Conservation (phyloP, 2,797 vertebrate genomes). For the Rhodeus uyekii region DNA sequence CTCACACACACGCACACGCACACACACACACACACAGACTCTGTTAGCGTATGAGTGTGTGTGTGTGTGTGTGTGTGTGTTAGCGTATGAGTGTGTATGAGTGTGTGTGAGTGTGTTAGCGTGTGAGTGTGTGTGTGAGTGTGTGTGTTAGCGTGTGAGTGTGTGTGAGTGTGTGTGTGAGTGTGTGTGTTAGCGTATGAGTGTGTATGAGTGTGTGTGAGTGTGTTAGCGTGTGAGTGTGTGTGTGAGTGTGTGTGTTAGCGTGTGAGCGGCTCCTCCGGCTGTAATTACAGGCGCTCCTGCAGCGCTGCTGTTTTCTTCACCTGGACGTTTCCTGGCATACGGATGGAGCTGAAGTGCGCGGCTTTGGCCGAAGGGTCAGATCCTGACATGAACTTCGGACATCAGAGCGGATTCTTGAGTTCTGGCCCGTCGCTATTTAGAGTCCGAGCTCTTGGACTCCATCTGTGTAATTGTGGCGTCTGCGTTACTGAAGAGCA, state of each 20-base stretch:
- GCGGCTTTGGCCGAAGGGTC: background rate
- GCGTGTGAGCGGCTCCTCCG: background rate
- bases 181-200: background rate
- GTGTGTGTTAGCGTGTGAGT: background rate
- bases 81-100: background rate
- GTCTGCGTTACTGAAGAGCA: slow-evolving; percentile 59
- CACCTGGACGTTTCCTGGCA: background rate
- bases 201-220: too few relatives aligned
- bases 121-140: too few relatives aligned
- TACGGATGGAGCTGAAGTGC: background rate
- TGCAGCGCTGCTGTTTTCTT: background rate
- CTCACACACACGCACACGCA: slow-evolving; percentile 45
- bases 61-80: too few relatives aligned
- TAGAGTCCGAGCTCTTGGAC: slow-evolving; percentile 36
- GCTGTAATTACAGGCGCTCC: background rate
- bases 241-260: too few relatives aligned
- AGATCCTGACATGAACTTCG: background rate
- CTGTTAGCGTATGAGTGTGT: background rate
- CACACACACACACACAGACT: slow-evolving; percentile 1
- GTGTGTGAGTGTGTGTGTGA: too few relatives aligned
- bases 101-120: too few relatives aligned
- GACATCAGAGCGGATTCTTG: background rate
- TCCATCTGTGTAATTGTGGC: slow-evolving; percentile 65
- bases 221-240: background rate
- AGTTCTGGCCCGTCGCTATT: background rate